Conservation (phyloP, 2,797 vertebrate genomes). For the Phaenicophaeus curvirostris region DNA sequence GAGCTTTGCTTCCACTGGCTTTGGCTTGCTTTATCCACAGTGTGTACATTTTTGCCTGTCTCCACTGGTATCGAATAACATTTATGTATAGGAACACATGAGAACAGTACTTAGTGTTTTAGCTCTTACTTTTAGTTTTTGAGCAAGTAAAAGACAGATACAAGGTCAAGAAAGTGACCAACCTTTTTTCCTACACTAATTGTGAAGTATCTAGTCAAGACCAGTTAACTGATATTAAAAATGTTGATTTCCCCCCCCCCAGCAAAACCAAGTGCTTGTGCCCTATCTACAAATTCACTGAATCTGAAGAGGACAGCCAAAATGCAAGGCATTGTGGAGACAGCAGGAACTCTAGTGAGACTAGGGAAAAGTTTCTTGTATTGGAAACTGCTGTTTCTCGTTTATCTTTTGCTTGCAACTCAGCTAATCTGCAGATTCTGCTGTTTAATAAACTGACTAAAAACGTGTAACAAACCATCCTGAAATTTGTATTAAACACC, state of each 20-base stretch:
- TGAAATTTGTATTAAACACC: neutral
- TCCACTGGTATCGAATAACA: neutral
- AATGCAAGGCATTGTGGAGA: neutral
- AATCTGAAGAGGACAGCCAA: neutral
- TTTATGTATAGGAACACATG: neutral
- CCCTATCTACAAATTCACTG: neutral
- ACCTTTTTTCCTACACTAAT: neutral
- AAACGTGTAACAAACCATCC: neutral
- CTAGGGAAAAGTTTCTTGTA: neutral
- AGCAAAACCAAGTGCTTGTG: neutral
- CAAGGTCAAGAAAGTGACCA: neutral
- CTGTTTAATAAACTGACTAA: neutral
- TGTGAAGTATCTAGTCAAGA: neutral
- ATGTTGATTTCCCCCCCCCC: neutral
- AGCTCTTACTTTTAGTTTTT: neutral
- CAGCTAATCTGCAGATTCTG: neutral
- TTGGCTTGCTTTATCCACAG: neutral
- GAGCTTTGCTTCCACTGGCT: neutral
- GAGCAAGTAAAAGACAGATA: neutral
- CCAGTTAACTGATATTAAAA: neutral
- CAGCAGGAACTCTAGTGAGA: neutral
- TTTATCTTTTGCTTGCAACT: neutral
- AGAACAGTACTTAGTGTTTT: neutral
- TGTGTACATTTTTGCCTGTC: neutral
- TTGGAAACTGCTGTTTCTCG: neutral